Evolutionary conservation across 1,140 invertebrate species (phyloP), one percentile per base, ranked within the genome.

Genomic region (Battus philenor): DNA sequence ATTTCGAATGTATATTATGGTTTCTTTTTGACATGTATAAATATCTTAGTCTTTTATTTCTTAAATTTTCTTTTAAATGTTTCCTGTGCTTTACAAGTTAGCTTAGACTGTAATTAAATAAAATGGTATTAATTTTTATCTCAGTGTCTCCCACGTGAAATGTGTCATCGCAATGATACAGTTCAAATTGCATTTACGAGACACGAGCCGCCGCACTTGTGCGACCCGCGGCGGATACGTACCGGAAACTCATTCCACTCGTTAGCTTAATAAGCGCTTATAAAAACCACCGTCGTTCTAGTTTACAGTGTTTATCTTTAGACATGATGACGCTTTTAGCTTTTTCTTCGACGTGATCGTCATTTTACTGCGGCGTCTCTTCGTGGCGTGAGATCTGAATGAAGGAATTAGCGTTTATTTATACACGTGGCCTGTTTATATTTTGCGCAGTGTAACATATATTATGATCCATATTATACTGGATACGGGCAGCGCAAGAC

Each of bases 161-260:
- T 20, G 33, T 36, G 33, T 36, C 33, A 36, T 15, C 33, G 8
- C 17, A 17, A 10, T 36, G 17, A 17, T 36, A 36, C 17, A 36
- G 17, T 36, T n/a, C n/a, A 20, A 36, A 36, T 36, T 36, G 33
- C 33, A 20, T 36, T 20, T 36, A 17, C 33, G 17, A 20, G 9
- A 36, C 20, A 17, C 20, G 33, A 11, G 17, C 20, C 33, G 33
- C 17, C n/a, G 16, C 17, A 36, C 17, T 2, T 18, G 33, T 36
- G 33, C 16, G n/a, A n/a, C n/a, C n/a, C n/a, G n/a, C n/a, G 33
- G 33, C 33, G 15, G 33, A 9, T 17, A 16, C n/a, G 9, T 11
- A 22, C 15, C 33, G 33, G 33, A 36, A 36, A 36, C 33, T 36
- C 16, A 36, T 36, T 36, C 33, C 15, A 36, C 33, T 36, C 33